Evolutionary conservation across 2,113 vertebrate species (phyloP).

Genomic region (Mastomys coucha): DNA sequence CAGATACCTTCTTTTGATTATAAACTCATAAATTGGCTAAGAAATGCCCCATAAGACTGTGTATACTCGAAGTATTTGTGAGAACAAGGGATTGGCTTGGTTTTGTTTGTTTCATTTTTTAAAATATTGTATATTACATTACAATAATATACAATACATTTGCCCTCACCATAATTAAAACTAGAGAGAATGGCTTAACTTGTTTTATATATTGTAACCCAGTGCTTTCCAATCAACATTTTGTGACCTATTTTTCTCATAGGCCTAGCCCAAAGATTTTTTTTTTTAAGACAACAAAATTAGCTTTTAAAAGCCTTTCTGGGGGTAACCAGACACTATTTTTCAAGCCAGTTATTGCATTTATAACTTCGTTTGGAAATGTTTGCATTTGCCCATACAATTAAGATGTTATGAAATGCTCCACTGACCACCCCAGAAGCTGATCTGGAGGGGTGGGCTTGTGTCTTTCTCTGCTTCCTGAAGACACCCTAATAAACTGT

Average conservation of each 20-base stretch:
- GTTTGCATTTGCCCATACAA: neutral
- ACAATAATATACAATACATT: conserved; percentile 59
- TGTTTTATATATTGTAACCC: conserved; percentile 49
- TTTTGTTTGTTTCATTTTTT: neutral
- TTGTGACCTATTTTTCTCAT: conserved; percentile 40
- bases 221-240: neutral
- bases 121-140: neutral
- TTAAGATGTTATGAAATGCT: neutral
- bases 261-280: neutral
- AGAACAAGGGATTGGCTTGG: neutral
- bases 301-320: conserved; percentile 45
- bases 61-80: neutral
- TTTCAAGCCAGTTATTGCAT: conserved; percentile 36
- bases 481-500: conserved; percentile 27
- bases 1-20: neutral
- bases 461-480: neutral
- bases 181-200: conserved; percentile 28
- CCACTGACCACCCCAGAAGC: neutral
- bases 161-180: conserved; percentile 59
- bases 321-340: conserved; percentile 42
- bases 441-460: neutral
- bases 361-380: neutral
- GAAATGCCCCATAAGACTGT: neutral
- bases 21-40: neutral
- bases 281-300: conserved; percentile 33